phyloP scores from a whole-genome alignment of 2,113 vertebrate species.

The Lota lota region DNA sequence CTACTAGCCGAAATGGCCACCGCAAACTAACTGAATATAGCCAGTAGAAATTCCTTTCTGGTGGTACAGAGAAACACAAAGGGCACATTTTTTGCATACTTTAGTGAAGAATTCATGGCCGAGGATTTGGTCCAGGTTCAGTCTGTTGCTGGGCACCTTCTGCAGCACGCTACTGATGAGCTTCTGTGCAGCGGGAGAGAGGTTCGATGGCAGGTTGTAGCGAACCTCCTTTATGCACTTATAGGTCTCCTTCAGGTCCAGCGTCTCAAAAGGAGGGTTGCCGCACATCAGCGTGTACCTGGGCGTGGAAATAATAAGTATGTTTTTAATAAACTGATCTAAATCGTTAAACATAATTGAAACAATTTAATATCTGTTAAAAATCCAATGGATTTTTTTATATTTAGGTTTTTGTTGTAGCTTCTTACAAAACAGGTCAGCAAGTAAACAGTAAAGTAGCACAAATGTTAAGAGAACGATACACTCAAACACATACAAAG shows the following conservation, averaged over 20 bases:
- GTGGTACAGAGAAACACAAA: too few relatives aligned
- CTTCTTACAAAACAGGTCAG: not conserved
- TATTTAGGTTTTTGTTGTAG: too few relatives aligned
- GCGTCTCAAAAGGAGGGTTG: conserved; percentile 93
- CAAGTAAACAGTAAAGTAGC: not conserved
- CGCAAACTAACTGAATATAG: too few relatives aligned
- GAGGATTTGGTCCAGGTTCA: conserved; percentile 90
- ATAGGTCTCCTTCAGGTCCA: conserved; percentile 96
- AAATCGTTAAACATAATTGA: not conserved
- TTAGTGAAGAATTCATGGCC: conserved; percentile 95
- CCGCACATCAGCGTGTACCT: conserved; percentile 97
- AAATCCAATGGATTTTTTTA: too few relatives aligned
- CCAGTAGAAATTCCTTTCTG: too few relatives aligned
- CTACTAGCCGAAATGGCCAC: too few relatives aligned
- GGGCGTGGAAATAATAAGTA: not conserved
- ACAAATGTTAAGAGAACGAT: not conserved
- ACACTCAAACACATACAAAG: not conserved
- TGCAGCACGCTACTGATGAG: conserved; percentile 86
- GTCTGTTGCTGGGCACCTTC: conserved; percentile 84
- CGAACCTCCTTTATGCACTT: conserved; percentile 94
- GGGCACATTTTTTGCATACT: conserved; percentile 62
- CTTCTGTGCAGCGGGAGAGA: conserved; percentile 85
- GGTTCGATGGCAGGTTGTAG: conserved; percentile 83
- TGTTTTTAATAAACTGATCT: not conserved
- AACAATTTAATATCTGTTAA: not conserved